phyloP scores from a whole-genome alignment of 2,113 vertebrate species.

The Syrmaticus mikado region DNA sequence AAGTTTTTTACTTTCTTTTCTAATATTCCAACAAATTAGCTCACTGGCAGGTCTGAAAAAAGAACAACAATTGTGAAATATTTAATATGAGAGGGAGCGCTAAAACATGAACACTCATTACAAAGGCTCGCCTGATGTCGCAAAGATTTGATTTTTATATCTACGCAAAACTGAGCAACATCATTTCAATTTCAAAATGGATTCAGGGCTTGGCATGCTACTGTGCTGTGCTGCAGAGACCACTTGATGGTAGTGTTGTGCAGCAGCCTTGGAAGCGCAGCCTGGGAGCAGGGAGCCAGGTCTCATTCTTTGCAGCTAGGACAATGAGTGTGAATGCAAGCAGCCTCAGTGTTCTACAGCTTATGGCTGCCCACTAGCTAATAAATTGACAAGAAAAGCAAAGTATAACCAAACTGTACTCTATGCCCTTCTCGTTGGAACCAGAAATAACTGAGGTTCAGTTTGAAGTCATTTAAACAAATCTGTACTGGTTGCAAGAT shows the following conservation, averaged over 20 bases:
- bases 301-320: rapidly evolving
- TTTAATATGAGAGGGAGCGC: not conserved
- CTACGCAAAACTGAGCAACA: not conserved
- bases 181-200: not conserved
- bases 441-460: not conserved
- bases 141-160: not conserved
- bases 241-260: constrained; percentile 46
- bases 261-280: not conserved
- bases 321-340: rapidly evolving
- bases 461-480: not conserved
- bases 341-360: not conserved
- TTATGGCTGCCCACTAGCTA: rapidly evolving
- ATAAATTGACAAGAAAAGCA: not conserved
- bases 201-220: rapidly evolving
- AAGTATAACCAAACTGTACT: rapidly evolving
- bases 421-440: not conserved
- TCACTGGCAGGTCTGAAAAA: not conserved
- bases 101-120: rapidly evolving
- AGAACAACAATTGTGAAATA: not conserved
- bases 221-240: not conserved
- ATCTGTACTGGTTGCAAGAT: not conserved
- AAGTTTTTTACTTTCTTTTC: not conserved
- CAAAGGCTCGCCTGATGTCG: not conserved
- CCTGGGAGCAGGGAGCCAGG: not conserved
- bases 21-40: not conserved